Evolutionary conservation across 2,888 invertebrate genomes (phyloP).

Genomic region (Oscheius myriophilus): DNA sequence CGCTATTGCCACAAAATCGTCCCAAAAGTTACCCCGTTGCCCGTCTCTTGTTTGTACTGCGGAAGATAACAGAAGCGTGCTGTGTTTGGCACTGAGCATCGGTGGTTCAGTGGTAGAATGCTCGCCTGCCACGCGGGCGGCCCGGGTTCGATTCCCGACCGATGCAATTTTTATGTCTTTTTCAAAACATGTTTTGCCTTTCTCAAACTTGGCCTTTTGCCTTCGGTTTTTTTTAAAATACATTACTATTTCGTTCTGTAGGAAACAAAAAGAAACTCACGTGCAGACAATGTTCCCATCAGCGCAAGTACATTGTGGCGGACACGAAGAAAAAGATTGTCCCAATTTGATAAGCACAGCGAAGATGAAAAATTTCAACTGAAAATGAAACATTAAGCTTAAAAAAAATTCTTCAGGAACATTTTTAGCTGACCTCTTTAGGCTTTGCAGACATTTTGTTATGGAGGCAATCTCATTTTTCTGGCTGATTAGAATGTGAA

Average conservation of each 20-base stretch:
- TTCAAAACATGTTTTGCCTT: neutral
- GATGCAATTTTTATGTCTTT: conserved; percentile 71
- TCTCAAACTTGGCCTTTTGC: no score
- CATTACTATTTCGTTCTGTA: no score
- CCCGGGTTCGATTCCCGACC: conserved; percentile 69
- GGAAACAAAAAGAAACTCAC: conserved; percentile 42
- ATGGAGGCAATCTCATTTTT: neutral
- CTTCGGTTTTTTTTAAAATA: no score
- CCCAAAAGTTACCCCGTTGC: no score
- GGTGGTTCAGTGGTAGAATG: conserved; percentile 32
- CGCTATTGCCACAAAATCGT: no score
- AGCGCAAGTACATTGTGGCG: conserved; percentile 55
- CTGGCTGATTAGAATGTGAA: neutral
- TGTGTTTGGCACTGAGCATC: conserved; percentile 5
- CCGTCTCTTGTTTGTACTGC: no score
- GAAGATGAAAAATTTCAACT: neutral
- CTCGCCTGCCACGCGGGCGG: conserved; percentile 56
- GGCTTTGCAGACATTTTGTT: neutral
- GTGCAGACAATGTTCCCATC: conserved; percentile 55
- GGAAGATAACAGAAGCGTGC: no score
- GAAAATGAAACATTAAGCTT: neutral
- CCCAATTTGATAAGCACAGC: neutral
- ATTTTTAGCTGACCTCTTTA: neutral
- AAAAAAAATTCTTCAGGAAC: neutral
- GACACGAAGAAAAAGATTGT: conserved; percentile 39